Evolutionary conservation across 2,113 vertebrate species (phyloP).

Genomic region (Emydura subglobosa): DNA sequence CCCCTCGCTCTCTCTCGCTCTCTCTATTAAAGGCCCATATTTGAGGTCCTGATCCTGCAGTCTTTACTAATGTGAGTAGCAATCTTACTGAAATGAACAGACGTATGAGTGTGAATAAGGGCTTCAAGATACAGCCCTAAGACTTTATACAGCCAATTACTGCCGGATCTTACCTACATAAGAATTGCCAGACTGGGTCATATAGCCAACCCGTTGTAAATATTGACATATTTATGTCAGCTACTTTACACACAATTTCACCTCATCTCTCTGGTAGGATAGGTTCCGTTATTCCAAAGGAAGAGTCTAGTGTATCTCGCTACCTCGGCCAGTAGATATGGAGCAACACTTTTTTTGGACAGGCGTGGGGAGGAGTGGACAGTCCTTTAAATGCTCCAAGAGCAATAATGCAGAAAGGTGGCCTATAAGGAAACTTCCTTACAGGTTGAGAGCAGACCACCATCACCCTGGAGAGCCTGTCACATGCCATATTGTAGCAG

Average conservation of each 20-base stretch:
- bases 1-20: slow-evolving; percentile 11
- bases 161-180: not conserved
- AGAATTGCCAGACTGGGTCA: not conserved
- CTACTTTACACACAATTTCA: not conserved
- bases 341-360: rapidly evolving
- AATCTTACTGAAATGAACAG: not conserved
- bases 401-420: not conserved
- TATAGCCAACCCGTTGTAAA: not conserved
- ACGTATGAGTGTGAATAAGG: not conserved
- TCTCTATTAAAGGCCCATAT: slow-evolving; percentile 64
- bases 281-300: not conserved
- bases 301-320: rapidly evolving
- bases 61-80: slow-evolving; percentile 37
- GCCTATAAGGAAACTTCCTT: not conserved
- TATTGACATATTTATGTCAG: not conserved
- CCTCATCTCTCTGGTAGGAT: not conserved
- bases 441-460: not conserved
- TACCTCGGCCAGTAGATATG: not conserved
- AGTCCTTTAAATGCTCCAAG: rapidly evolving
- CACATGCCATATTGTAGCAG: rapidly evolving
- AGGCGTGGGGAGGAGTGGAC: not conserved
- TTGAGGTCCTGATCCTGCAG: slow-evolving; percentile 55
- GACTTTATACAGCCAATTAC: slow-evolving; percentile 5
- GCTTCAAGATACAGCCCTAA: not conserved
- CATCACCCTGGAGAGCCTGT: not conserved